phyloP scores from a whole-genome alignment of 1,140 invertebrate species.

The Drosophila pallidifrons region DNA sequence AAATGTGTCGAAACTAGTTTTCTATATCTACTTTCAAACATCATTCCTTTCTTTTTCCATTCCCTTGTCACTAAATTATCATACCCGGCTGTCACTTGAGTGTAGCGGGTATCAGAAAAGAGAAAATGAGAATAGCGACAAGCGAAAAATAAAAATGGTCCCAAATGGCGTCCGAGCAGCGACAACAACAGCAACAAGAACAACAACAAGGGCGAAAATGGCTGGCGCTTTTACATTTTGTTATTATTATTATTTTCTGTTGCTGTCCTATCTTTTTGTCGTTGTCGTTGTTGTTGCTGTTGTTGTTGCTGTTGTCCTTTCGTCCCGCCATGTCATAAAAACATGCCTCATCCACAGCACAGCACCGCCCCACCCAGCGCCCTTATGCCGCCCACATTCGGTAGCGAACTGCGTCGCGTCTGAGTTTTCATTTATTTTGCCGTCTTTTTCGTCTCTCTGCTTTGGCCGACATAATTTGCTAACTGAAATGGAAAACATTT shows the following conservation, averaged over 20 bases:
- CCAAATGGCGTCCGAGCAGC: slow-evolving; percentile 54
- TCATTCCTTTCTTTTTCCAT: too few relatives aligned
- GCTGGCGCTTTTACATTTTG: slow-evolving; percentile 41
- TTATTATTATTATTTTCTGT: slow-evolving; percentile 31
- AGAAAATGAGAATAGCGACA: slow-evolving; percentile 8
- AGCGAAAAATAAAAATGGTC: slow-evolving; percentile 45
- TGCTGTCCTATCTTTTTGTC: neutral
- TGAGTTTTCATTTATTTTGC: slow-evolving; percentile 79
- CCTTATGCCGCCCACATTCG: slow-evolving; percentile 17
- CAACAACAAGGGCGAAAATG: slow-evolving; percentile 34
- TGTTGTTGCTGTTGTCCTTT: slow-evolving; percentile 45
- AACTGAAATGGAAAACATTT: slow-evolving; percentile 84
- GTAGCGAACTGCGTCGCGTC: slow-evolving; percentile 71
- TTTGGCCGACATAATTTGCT: slow-evolving; percentile 82
- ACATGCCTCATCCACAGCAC: slow-evolving; percentile 31
- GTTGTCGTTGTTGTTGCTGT: slow-evolving; percentile 28
- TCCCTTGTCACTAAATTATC: too few relatives aligned
- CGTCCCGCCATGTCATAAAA: slow-evolving; percentile 61
- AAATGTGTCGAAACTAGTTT: too few relatives aligned
- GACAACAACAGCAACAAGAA: slow-evolving; percentile 26
- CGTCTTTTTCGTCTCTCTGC: slow-evolving; percentile 46
- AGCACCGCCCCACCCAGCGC: neutral
- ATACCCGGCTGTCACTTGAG: too few relatives aligned
- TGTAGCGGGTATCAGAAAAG: neutral
- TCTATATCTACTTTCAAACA: too few relatives aligned